Evolutionary conservation across 2,888 invertebrate genomes (phyloP), one percentile per base, ranked within the genome.

Genomic region (Lydus trimaculatus): DNA sequence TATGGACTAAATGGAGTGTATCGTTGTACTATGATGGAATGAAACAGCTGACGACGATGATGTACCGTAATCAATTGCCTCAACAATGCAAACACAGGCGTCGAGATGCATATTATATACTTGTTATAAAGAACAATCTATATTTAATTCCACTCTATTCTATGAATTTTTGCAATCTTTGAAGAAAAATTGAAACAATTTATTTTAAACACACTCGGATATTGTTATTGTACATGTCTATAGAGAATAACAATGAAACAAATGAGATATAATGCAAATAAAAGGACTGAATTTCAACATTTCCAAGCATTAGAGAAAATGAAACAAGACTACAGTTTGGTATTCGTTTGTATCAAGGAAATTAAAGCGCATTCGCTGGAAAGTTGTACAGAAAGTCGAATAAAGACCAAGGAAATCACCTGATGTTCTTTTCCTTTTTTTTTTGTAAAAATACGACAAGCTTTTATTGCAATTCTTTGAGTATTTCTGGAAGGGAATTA

Each of bases 1-100:
- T 72, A 72, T 71, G 75, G 64, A 58, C 68, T 70, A 73, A 73
- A 72, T 72, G 73, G 71, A 66, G 68, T 71, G 71, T 70, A 75
- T 70, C 71, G 69, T 59, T 67, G 72, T 71, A 69, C 70, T 66
- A 67, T 72, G 73, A 72, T 67, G 72, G 69, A 70, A 39, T 23
- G 67, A 63, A 73, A 70, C 73, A 71, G 70, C 72, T 67, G 72
- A 73, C 67, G 70, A 65, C 64, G 72, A 72, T 65, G 70, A 64
- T 70, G 56, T 61, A 48, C 23, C n/a, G 64, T 64, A 33, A 64
- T 64, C 69, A 62, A 65, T 73, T 68, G 71, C 67, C 70, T 69
- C 66, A 73, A 73, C 73, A 73, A 73, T 72, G 39, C 52, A 23
- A 7, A 52, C 23, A 11, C 25, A 13, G 13, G 23, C 52, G 25